A percentile compares a stretch with the other conserved stretches of the same genome.
These are phyloP conservation scores for Heterodera carotae DNA, from an alignment of 1,140 invertebrate species.

Conservation along the genomic window DNA sequence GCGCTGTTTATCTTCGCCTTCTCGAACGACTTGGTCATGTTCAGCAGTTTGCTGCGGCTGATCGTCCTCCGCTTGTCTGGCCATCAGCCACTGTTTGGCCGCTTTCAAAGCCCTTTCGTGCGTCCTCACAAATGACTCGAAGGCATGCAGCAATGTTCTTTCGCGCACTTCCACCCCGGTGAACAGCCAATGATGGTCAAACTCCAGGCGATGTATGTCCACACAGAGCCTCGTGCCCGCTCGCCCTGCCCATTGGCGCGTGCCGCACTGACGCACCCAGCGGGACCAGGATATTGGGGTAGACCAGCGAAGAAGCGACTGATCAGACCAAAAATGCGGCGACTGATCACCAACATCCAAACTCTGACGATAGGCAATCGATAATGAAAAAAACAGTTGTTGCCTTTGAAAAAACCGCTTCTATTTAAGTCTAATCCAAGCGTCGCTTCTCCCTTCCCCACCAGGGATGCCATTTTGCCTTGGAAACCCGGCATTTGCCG, in stretches of 20 bases:
- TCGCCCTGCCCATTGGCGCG: background rate
- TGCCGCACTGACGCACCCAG: background rate
- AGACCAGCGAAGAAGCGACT: background rate
- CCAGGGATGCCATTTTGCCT: no score
- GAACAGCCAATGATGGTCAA: slow-evolving; percentile 54
- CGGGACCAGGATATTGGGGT: background rate
- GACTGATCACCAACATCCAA: background rate
- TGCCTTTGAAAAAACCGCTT: no score
- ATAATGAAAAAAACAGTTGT: no score
- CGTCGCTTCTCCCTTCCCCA: no score
- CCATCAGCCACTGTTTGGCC: slow-evolving; percentile 7
- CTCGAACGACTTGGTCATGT: no score
- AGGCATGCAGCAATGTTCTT: slow-evolving; percentile 2
- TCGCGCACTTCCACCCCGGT: slow-evolving; percentile 11
- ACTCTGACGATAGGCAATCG: background rate
- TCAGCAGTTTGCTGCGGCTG: background rate
- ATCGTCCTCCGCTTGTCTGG: background rate
- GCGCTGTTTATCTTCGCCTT: background rate
- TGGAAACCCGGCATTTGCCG: no score
- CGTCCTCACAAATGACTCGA: slow-evolving; percentile 20
- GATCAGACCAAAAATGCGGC: slow-evolving; percentile 1
- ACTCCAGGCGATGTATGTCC: slow-evolving; percentile 47
- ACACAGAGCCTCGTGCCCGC: background rate
- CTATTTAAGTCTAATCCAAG: no score
- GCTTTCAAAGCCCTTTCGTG: slow-evolving; percentile 22